phyloP scores from a whole-genome alignment of 2,888 invertebrate species.

The Ferdinandea cuprea region DNA sequence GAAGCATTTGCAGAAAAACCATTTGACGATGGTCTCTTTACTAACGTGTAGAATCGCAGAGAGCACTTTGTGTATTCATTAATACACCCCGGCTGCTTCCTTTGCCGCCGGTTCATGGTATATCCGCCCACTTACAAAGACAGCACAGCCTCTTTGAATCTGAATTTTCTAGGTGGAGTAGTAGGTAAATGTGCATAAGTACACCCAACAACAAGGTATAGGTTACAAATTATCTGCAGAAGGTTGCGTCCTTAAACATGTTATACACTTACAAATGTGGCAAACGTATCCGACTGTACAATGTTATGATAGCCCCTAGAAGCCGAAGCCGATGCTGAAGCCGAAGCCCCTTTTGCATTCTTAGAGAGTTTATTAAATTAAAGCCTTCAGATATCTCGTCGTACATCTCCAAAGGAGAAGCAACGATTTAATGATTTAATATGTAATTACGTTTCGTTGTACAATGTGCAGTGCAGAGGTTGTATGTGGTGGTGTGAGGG shows the following conservation, averaged over 20 bases:
- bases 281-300: not conserved
- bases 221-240: constrained; percentile 35
- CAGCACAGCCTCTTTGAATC: not conserved
- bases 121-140: constrained; percentile 12
- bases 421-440: constrained; percentile 63
- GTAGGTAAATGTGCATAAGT: constrained; percentile 17
- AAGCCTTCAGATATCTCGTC: constrained; percentile 51
- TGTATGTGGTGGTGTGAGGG: not conserved
- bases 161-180: not conserved
- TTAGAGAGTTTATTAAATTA: constrained; percentile 46
- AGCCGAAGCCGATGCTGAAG: no score
- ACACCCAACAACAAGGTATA: constrained; percentile 30
- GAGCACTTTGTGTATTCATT: constrained; percentile 28
- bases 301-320: no score
- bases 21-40: constrained; percentile 8
- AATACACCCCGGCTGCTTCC: constrained; percentile 2
- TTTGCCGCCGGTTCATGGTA: constrained; percentile 10
- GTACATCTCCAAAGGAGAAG: constrained; percentile 6
- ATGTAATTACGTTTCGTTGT: constrained; percentile 17
- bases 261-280: constrained; percentile 24
- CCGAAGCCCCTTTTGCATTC: not conserved
- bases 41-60: constrained; percentile 23
- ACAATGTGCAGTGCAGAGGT: not conserved
- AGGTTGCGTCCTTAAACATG: constrained; percentile 35
- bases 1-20: constrained; percentile 6